These are phyloP conservation scores for Riptortus pedestris DNA, from an alignment of 1,140 invertebrate genomes.

Conservation along the genomic window DNA sequence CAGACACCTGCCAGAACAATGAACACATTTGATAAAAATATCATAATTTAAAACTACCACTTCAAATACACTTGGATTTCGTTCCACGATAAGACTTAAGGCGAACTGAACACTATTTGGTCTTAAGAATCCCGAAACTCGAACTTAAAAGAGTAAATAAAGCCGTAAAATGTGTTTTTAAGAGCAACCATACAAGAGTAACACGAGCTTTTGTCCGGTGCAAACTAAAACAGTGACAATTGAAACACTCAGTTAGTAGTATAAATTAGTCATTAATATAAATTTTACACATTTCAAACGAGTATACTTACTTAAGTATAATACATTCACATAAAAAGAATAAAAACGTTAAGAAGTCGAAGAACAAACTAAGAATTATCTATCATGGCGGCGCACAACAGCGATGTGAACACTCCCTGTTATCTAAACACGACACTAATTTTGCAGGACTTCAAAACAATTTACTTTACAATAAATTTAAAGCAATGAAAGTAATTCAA, in stretches of 20 bases:
- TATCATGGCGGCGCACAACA: constrained; percentile 12
- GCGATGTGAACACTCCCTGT: neutral
- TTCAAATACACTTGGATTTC: too few relatives aligned
- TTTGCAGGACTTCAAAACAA: too few relatives aligned
- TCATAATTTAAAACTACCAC: too few relatives aligned
- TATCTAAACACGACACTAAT: neutral
- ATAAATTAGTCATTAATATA: neutral
- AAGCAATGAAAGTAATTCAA: too few relatives aligned
- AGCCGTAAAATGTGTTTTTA: neutral
- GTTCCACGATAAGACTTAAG: too few relatives aligned
- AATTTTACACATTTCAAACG: neutral
- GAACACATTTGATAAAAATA: constrained; percentile 7
- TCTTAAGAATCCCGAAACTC: too few relatives aligned
- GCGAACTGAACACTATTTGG: too few relatives aligned
- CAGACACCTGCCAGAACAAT: constrained; percentile 8
- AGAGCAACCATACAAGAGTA: neutral
- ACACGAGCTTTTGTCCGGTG: neutral
- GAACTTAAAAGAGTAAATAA: too few relatives aligned
- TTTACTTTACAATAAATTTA: too few relatives aligned
- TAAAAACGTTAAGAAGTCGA: neutral
- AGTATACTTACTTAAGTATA: neutral
- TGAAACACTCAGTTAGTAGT: neutral
- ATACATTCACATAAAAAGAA: neutral
- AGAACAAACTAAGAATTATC: constrained; percentile 15
- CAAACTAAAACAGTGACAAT: neutral